Percentiles rank a stretch among this genome's conserved stretches.
phyloP scores from a whole-genome alignment of 2,797 vertebrate species.

The Neopelma chrysocephalum region DNA sequence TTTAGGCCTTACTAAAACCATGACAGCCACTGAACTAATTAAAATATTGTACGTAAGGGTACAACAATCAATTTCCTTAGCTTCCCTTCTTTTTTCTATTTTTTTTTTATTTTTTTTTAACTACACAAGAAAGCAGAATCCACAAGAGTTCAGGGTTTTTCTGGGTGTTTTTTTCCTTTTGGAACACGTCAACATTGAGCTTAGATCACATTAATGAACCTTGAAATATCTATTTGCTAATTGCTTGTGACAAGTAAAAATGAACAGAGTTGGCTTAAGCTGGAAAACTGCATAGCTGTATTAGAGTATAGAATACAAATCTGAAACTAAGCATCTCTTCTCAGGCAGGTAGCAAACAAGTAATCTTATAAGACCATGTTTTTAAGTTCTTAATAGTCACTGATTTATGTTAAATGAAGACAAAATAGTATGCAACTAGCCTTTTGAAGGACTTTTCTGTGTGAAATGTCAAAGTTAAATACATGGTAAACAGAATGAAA shows the following conservation, averaged over 20 bases:
- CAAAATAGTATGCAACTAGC: background rate
- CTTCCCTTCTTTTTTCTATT: background rate
- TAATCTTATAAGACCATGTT: background rate
- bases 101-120: background rate
- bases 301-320: background rate
- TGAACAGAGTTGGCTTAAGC: background rate
- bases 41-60: background rate
- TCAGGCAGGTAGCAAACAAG: background rate
- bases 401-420: background rate
- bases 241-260: background rate
- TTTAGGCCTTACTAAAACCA: too few relatives aligned
- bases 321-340: background rate
- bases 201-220: background rate
- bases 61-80: background rate
- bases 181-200: background rate
- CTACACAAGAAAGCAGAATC: background rate
- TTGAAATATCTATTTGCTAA: background rate
- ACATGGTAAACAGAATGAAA: background rate
- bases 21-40: background rate
- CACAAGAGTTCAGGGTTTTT: background rate
- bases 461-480: background rate
- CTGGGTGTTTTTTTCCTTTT: background rate
- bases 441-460: background rate
- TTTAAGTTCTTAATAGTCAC: background rate
- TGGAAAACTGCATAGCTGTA: background rate